phyloP scores from a whole-genome alignment of 2,888 invertebrate genomes.

The Pecten maximus region DNA sequence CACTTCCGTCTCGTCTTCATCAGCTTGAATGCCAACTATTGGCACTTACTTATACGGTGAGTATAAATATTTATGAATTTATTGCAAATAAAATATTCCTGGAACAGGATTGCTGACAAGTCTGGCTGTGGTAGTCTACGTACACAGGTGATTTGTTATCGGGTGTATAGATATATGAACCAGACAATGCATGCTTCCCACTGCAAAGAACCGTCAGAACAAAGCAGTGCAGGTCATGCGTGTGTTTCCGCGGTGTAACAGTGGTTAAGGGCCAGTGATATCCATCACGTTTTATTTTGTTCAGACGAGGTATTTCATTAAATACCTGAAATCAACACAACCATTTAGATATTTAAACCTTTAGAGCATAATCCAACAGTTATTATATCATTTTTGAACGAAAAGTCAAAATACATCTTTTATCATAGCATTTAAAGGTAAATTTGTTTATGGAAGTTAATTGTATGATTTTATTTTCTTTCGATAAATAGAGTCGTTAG shows the following conservation, averaged over 20 bases:
- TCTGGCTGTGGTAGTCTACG: background rate
- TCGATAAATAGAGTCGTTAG: too few relatives aligned
- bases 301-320: too few relatives aligned
- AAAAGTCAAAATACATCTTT: too few relatives aligned
- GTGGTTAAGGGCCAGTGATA: background rate
- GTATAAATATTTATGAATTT: conserved; percentile 1
- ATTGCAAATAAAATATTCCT: background rate
- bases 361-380: too few relatives aligned
- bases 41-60: background rate
- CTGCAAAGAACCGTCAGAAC: background rate
- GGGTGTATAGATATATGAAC: background rate
- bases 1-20: background rate
- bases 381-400: too few relatives aligned
- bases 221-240: background rate
- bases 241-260: background rate
- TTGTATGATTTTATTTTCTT: too few relatives aligned
- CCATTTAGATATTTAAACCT: too few relatives aligned
- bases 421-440: too few relatives aligned
- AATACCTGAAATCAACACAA: too few relatives aligned
- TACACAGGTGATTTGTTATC: background rate
- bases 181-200: background rate
- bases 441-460: too few relatives aligned
- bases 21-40: background rate
- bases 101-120: background rate
- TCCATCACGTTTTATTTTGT: too few relatives aligned